phyloP scores from a whole-genome alignment of 2,797 vertebrate genomes.

The Lophotriccus pileatus region DNA sequence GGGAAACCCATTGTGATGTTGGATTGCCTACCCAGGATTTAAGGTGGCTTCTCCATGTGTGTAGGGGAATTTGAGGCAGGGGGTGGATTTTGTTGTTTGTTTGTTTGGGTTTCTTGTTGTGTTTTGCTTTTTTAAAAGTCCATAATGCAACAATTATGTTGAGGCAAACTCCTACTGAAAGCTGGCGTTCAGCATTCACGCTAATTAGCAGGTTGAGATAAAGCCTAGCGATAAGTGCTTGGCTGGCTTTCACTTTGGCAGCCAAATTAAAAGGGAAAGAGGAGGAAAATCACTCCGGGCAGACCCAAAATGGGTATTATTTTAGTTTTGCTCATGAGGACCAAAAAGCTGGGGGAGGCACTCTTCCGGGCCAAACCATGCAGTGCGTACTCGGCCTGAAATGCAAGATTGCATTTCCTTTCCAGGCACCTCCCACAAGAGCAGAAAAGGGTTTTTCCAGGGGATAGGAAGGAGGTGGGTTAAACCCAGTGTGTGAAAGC shows the following conservation, averaged over 20 bases:
- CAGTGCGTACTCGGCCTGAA: neutral
- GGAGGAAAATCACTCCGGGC: slow-evolving; percentile 38
- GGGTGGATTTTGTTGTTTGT: neutral
- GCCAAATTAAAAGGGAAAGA: slow-evolving; percentile 41
- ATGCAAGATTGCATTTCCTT: neutral
- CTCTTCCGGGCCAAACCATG: neutral
- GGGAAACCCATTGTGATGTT: accelerated
- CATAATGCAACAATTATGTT: slow-evolving; percentile 22
- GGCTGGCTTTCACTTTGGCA: slow-evolving; percentile 41
- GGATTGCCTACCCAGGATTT: neutral
- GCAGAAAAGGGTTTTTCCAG: neutral
- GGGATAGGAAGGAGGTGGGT: neutral
- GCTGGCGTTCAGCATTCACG: neutral
- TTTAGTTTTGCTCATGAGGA: neutral
- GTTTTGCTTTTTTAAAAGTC: neutral
- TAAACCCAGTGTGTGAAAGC: neutral
- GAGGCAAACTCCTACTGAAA: slow-evolving; percentile 35
- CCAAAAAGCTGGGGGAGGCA: neutral
- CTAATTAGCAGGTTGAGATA: slow-evolving; percentile 63
- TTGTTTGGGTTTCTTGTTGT: slow-evolving; percentile 28
- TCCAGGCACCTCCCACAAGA: neutral
- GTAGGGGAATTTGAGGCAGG: neutral
- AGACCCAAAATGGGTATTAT: slow-evolving; percentile 12
- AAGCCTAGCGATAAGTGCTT: slow-evolving; percentile 40
- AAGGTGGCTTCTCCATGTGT: neutral